Evolutionary conservation across 2,113 vertebrate genomes (phyloP), one percentile per base, ranked within the genome.

Genomic region (Hypanus sabinus): DNA sequence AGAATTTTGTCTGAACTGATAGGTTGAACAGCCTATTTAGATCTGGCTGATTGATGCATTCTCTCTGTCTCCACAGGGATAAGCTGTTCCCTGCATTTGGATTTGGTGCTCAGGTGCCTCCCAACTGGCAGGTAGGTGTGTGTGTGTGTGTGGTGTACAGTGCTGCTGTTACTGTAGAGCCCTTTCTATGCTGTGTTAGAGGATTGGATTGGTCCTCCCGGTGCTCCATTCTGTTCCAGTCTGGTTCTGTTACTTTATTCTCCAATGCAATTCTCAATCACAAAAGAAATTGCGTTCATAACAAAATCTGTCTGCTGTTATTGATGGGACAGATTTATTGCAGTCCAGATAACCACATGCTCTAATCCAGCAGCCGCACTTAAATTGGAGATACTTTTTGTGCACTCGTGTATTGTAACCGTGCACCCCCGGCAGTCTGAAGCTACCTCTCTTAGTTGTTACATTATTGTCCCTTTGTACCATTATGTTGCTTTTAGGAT

Each of bases 11-110:
- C 57, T 70, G 62, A 46, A 46, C 46, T 46, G 46, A 46, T 27
- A 79, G 0, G 0, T 11, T 10, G 0, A 65, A 7, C 62, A 71
- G 16, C 3, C n/a, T 12, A 57, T 83, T 71, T 85, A 0, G 2
- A n/a, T 46, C 33, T 46, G 10, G 8, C 77, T 79, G 36, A 30
- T 68, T 6, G 16, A 36, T 80, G 24, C 62, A 9, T 0, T 33
- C 76, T 12, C 30, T n/a, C 68, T 70, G 38, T 93, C 12, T 95
- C 55, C 95, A 94, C 96, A 99, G 98, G 94, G 98, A 98, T 96
- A 99, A 98, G 95, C 95, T 98, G 14, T 99, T 99, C 94, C 98
- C 98, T 94, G 98, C 98, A 0, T 99, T 99, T 95, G 98, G 98
- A 14, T 99, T 99, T 96, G 98, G 98, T 95, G 98, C 98, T 94